These are phyloP conservation scores for Nasonia giraulti DNA, from an alignment of 1,140 invertebrate genomes.

Conservation along the genomic window DNA sequence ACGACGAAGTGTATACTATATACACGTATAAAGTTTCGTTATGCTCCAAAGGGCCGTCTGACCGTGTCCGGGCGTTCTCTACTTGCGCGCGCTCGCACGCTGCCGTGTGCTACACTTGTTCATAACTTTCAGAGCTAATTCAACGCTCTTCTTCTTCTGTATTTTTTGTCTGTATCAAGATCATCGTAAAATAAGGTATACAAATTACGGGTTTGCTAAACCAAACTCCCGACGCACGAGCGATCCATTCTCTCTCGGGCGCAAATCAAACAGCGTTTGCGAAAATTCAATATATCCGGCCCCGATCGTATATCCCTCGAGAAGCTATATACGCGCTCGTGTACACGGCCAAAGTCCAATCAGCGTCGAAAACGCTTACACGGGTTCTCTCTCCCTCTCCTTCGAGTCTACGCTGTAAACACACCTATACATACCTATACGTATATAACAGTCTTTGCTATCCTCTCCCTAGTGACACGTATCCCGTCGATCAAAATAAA, in stretches of 20 bases:
- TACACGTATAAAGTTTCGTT: not conserved
- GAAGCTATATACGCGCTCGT: too few relatives aligned
- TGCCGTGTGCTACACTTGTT: not conserved
- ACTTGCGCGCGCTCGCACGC: not conserved
- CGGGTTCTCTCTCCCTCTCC: constrained; percentile 23
- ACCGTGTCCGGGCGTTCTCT: not conserved
- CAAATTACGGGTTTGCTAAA: too few relatives aligned
- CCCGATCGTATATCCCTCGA: too few relatives aligned
- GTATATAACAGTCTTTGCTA: not conserved
- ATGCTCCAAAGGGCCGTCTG: not conserved
- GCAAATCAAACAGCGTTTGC: not conserved
- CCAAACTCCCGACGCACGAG: too few relatives aligned
- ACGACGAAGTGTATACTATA: too few relatives aligned
- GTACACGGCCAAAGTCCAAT: too few relatives aligned
- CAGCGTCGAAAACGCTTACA: too few relatives aligned
- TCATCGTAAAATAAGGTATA: too few relatives aligned
- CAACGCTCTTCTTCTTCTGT: not conserved
- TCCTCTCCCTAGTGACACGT: not conserved
- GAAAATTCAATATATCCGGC: not conserved
- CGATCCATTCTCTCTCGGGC: too few relatives aligned
- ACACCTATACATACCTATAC: too few relatives aligned
- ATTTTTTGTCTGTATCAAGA: too few relatives aligned
- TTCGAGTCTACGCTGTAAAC: not conserved
- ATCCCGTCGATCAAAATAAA: constrained; percentile 7
- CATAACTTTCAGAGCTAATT: not conserved